phyloP scores from a whole-genome alignment of 2,113 vertebrate species.

The Silurus glanis region DNA sequence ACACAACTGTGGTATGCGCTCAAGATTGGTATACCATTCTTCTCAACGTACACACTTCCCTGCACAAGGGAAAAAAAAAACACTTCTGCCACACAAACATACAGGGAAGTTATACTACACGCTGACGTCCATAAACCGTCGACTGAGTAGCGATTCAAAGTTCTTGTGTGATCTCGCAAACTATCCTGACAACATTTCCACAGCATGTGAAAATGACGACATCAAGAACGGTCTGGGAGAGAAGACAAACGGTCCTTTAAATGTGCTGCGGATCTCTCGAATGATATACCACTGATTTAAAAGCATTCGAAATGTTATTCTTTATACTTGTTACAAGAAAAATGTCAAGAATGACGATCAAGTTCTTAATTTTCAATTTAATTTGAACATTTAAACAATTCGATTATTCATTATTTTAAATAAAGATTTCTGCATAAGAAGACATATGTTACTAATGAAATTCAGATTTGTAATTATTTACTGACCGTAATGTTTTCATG shows the following conservation, averaged over 20 bases:
- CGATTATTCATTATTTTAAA: not conserved
- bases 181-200: constrained; percentile 1
- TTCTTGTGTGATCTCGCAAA: not conserved
- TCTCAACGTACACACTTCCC: not conserved
- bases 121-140: constrained; percentile 15
- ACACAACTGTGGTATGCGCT: constrained; percentile 2
- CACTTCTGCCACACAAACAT: not conserved
- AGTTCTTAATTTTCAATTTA: not conserved
- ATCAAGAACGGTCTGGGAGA: not conserved
- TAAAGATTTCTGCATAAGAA: not conserved
- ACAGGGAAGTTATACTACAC: not conserved
- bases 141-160: not conserved
- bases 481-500: not conserved
- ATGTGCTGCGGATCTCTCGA: not conserved
- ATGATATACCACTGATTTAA: not conserved
- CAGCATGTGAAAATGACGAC: not conserved
- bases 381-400: not conserved
- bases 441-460: not conserved
- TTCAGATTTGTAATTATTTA: not conserved
- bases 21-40: not conserved
- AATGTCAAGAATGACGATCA: not conserved
- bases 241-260: not conserved
- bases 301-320: not conserved
- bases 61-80: not conserved
- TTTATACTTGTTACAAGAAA: not conserved